Conservation (phyloP, 2,888 invertebrate species). For the Metacarcinus magister region DNA sequence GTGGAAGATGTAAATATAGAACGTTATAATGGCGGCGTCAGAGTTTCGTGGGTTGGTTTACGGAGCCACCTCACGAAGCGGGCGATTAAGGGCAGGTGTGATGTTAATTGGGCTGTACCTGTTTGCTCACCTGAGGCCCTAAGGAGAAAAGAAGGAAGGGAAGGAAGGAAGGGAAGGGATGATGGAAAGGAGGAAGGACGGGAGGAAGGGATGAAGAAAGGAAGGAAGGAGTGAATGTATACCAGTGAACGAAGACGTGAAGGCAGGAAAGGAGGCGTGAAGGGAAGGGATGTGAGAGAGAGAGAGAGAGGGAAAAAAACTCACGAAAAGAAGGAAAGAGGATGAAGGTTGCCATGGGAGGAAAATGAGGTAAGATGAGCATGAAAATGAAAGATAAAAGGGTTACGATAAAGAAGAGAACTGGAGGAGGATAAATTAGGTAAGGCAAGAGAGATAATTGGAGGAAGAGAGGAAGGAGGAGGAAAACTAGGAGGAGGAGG, state of each 20-base stretch:
- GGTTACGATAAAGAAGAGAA: neutral
- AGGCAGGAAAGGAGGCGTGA: neutral
- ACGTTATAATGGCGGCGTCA: neutral
- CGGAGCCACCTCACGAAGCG: neutral
- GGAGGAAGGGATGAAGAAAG: too few species aligned
- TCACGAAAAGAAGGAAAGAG: neutral
- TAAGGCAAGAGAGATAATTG: neutral
- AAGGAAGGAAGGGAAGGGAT: neutral
- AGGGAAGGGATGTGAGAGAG: neutral
- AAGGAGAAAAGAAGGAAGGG: neutral
- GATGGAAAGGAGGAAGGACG: neutral
- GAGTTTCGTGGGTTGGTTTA: neutral
- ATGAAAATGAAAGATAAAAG: slow-evolving; percentile 3
- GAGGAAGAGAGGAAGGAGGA: neutral
- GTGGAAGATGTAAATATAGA: neutral
- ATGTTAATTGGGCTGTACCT: neutral
- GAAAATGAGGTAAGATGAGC: slow-evolving; percentile 1
- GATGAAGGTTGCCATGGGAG: neutral
- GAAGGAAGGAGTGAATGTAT: too few species aligned
- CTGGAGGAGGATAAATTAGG: neutral
- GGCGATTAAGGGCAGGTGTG: neutral
- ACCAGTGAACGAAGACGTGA: neutral
- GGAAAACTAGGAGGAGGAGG: too few species aligned
- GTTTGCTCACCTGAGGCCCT: neutral
- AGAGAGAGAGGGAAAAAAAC: neutral